These are phyloP conservation scores for Natator depressus DNA, from an alignment of 2,113 vertebrate genomes.

Conservation along the genomic window DNA sequence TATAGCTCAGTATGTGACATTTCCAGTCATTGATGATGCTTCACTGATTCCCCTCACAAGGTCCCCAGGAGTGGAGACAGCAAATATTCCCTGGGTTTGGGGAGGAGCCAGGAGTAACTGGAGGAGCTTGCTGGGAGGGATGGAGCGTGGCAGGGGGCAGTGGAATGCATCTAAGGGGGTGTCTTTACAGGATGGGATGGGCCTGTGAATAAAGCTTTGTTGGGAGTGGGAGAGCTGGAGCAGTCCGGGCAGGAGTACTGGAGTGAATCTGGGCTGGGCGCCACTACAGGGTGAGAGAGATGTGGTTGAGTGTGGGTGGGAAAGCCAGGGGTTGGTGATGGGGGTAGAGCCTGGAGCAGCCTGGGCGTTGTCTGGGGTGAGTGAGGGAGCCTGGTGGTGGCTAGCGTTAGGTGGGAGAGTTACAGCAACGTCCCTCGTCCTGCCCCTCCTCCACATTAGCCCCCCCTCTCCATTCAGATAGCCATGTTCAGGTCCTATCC, in stretches of 20 bases:
- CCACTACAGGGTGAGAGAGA: not conserved
- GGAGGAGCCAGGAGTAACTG: not conserved
- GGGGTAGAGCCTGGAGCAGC: not conserved
- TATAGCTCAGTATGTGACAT: accelerated
- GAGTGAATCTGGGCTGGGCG: not conserved
- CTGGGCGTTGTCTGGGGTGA: accelerated
- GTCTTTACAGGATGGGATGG: not conserved
- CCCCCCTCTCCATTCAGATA: accelerated
- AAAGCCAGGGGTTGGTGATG: not conserved
- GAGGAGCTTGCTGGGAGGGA: accelerated
- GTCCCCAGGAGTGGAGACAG: not conserved
- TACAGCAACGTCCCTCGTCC: not conserved
- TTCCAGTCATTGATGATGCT: not conserved
- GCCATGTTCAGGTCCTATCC: accelerated
- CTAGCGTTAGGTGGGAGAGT: accelerated
- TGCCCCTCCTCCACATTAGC: accelerated
- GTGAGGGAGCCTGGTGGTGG: not conserved
- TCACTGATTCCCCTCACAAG: not conserved
- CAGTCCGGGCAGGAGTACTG: not conserved
- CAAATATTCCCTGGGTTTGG: not conserved
- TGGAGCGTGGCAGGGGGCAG: accelerated
- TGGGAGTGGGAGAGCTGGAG: not conserved
- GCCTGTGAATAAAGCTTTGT: not conserved
- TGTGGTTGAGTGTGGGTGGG: not conserved
- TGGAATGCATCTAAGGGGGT: not conserved